A percentile compares a stretch with the other conserved stretches of the same genome.
Conservation (phyloP, 2,888 invertebrate species). For the Sepioteuthis lessoniana region DNA sequence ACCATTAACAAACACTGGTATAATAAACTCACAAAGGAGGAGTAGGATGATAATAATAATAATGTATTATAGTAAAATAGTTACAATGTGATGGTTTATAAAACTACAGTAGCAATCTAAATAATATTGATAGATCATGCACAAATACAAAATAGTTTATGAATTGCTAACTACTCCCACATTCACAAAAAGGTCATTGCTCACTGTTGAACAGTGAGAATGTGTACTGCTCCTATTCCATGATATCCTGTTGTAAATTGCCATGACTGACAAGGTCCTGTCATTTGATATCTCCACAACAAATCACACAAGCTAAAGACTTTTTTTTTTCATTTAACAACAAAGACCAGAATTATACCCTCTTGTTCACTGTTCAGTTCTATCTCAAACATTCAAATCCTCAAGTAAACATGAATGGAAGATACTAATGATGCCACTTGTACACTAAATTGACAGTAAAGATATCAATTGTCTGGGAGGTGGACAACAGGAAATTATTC, state of each 20-base stretch:
- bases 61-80: neutral
- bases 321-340: too few species aligned
- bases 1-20: too few species aligned
- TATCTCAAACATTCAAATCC: neutral
- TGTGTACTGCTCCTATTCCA: neutral
- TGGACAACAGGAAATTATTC: too few species aligned
- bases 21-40: too few species aligned
- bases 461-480: neutral
- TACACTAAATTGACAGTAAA: neutral
- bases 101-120: neutral
- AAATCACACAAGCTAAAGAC: too few species aligned
- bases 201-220: neutral
- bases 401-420: neutral
- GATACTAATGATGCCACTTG: neutral
- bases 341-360: neutral
- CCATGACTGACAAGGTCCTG: neutral
- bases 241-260: neutral
- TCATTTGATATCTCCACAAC: neutral
- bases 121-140: neutral
- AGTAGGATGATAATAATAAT: too few species aligned
- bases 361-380: neutral
- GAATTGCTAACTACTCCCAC: neutral
- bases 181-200: conserved; percentile 18
- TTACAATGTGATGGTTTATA: neutral
- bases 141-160: neutral